Evolutionary conservation across 2,888 invertebrate genomes (phyloP).

Genomic region (Acanthacorydalis orientalis): DNA sequence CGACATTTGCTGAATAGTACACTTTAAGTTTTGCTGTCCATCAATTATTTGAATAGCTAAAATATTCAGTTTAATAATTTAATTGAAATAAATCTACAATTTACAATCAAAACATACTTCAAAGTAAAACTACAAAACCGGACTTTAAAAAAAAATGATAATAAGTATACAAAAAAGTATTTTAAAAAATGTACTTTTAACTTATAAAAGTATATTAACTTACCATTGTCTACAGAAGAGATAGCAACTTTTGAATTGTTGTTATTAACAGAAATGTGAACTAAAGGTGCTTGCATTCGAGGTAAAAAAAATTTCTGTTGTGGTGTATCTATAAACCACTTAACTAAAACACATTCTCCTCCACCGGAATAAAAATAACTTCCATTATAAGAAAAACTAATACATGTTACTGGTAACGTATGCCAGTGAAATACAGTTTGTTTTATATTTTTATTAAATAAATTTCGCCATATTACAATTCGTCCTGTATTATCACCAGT

Average conservation of each 20-base stretch:
- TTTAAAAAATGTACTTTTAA: not conserved
- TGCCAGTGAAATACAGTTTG: conserved; percentile 59
- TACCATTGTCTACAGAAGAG: conserved; percentile 52
- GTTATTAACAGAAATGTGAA: conserved; percentile 40
- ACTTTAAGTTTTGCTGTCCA: conserved; percentile 31
- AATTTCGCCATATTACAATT: conserved; percentile 42
- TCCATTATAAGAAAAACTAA: conserved; percentile 47
- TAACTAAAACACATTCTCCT: conserved; percentile 60
- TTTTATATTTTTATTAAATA: conserved; percentile 17
- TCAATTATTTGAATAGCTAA: conserved; percentile 35
- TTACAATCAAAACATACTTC: not conserved
- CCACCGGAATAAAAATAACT: conserved; percentile 58
- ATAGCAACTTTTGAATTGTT: conserved; percentile 47
- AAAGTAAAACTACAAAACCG: no score
- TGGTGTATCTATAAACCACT: conserved; percentile 44
- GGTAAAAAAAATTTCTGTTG: conserved; percentile 43
- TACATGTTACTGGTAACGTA: conserved; percentile 44
- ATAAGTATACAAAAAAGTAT: not conserved
- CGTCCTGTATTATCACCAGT: conserved; percentile 51
- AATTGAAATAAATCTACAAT: not conserved
- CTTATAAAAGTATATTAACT: conserved; percentile 1
- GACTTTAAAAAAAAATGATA: not conserved
- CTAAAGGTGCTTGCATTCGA: conserved; percentile 48
- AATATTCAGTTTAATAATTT: not conserved
- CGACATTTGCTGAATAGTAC: conserved; percentile 50